These are phyloP conservation scores for Megalops atlanticus DNA, from an alignment of 2,113 vertebrate species.

Conservation along the genomic window DNA sequence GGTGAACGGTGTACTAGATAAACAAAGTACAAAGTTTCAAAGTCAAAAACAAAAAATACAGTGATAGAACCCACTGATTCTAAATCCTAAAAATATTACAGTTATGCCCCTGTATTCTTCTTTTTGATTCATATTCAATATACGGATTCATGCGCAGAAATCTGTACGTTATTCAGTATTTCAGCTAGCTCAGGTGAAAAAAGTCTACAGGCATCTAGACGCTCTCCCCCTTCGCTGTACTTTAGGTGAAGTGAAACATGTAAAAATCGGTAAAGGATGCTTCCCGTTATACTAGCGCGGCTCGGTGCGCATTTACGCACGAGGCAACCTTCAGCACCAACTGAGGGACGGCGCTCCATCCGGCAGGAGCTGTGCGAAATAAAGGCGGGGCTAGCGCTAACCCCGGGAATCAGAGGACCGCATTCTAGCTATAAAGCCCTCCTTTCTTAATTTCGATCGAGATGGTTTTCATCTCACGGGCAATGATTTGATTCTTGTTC, in stretches of 20 bases:
- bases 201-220: neutral
- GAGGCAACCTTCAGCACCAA: constrained; percentile 57
- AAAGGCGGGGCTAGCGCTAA: constrained; percentile 66
- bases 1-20: neutral
- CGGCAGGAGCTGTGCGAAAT: constrained; percentile 38
- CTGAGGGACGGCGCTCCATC: constrained; percentile 31
- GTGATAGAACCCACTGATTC: neutral
- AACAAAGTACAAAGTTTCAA: neutral
- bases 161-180: neutral
- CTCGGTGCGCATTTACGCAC: constrained; percentile 58
- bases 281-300: constrained; percentile 41
- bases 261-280: constrained; percentile 14
- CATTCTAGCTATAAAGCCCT: neutral
- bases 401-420: constrained; percentile 8
- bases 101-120: neutral
- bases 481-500: neutral
- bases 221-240: neutral
- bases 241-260: constrained; percentile 12
- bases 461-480: neutral
- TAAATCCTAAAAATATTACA: neutral
- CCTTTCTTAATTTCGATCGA: neutral
- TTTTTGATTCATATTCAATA: neutral
- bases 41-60: neutral
- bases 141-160: neutral
- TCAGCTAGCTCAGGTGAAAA: neutral